phyloP scores from a whole-genome alignment of 2,113 vertebrate species.

The Naja naja region DNA sequence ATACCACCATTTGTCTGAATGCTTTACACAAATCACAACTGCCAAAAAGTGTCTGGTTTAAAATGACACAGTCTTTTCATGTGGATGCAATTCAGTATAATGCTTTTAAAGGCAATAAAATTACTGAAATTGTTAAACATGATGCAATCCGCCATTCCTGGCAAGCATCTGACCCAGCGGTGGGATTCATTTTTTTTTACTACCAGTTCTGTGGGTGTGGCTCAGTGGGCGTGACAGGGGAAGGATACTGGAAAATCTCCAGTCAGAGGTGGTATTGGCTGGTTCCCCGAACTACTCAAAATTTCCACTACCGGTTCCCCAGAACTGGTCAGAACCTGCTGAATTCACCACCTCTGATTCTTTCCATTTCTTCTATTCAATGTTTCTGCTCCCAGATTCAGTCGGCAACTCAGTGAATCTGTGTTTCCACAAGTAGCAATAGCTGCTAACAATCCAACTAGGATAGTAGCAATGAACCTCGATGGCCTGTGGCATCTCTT shows the following conservation, averaged over 20 bases:
- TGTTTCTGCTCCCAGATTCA: not conserved
- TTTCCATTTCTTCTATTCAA: not conserved
- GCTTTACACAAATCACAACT: not conserved
- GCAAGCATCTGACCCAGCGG: not conserved
- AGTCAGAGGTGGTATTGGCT: too few relatives aligned
- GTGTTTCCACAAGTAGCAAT: not conserved
- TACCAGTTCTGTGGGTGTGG: too few relatives aligned
- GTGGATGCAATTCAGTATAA: not conserved
- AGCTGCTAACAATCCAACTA: not conserved
- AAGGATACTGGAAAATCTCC: too few relatives aligned
- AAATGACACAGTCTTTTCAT: not conserved
- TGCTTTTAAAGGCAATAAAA: not conserved
- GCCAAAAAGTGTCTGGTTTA: not conserved
- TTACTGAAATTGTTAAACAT: not conserved
- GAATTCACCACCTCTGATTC: too few relatives aligned
- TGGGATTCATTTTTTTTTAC: too few relatives aligned
- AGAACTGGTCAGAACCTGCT: too few relatives aligned
- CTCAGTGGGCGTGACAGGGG: too few relatives aligned
- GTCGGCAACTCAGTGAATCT: not conserved
- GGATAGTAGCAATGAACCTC: too few relatives aligned
- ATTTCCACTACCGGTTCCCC: too few relatives aligned
- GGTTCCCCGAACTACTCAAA: too few relatives aligned
- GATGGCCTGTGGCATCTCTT: too few relatives aligned
- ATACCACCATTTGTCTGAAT: not conserved
- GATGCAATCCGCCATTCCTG: not conserved